Percentiles rank a stretch among this genome's conserved stretches.
Evolutionary conservation across 2,113 vertebrate species (phyloP).

Genomic region (Polypterus senegalus): DNA sequence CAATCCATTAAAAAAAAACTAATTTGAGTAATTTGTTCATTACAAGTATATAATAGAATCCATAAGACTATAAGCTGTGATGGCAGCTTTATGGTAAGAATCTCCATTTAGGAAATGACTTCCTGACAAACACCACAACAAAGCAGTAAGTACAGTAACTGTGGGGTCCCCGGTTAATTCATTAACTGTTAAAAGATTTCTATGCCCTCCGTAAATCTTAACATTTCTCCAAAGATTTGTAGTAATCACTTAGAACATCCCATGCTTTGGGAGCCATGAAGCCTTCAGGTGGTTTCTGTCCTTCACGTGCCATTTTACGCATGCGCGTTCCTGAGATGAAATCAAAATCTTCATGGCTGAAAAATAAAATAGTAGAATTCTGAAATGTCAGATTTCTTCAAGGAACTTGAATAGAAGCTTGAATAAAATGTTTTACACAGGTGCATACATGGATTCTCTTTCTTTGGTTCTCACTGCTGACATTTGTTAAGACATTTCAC

Average conservation of each 20-base stretch:
- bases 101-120: conserved; percentile 32
- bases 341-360: conserved; percentile 86
- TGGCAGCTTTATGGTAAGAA: conserved; percentile 31
- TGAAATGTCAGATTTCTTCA: too few species aligned
- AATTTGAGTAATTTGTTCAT: conserved; percentile 30
- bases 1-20: too few species aligned
- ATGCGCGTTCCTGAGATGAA: conserved; percentile 97
- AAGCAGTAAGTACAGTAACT: conserved; percentile 31
- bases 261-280: conserved; percentile 95
- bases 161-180: conserved; percentile 40
- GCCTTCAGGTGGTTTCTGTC: conserved; percentile 82
- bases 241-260: conserved; percentile 86
- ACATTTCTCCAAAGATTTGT: conserved; percentile 80
- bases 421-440: neutral
- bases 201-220: conserved; percentile 35
- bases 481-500: too few species aligned
- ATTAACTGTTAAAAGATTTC: conserved; percentile 26
- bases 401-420: neutral
- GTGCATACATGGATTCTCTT: neutral
- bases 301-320: conserved; percentile 85
- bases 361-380: conserved; percentile 4
- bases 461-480: too few species aligned
- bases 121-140: conserved; percentile 41
- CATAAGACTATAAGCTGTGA: conserved; percentile 40
- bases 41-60: conserved; percentile 40